Conservation (phyloP, 2,888 invertebrate species). For the Eupithecia centaureata region DNA sequence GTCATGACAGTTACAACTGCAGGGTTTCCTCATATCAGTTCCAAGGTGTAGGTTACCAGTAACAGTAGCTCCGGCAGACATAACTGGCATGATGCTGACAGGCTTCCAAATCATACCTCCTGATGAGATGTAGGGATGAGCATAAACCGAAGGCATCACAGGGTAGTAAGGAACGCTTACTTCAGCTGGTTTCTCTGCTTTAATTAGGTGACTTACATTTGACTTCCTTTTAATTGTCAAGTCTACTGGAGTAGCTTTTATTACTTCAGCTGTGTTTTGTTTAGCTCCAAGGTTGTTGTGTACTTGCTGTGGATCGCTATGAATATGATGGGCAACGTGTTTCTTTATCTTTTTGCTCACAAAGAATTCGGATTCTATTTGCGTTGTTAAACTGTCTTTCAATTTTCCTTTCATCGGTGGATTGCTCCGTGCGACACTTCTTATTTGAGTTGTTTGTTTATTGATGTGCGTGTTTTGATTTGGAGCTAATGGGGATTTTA, state of each 20-base stretch:
- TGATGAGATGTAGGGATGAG: constrained; percentile 52
- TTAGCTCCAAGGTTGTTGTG: constrained; percentile 10
- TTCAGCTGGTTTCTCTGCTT: constrained; percentile 19
- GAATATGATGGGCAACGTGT: neutral
- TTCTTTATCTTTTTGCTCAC: constrained; percentile 31
- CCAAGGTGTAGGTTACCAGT: constrained; percentile 33
- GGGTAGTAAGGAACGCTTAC: constrained; percentile 44
- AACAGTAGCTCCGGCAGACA: constrained; percentile 46
- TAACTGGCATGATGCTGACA: constrained; percentile 50
- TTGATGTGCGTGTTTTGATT: neutral
- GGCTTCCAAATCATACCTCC: constrained; percentile 65
- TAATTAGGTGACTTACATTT: neutral
- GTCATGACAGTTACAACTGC: constrained; percentile 62
- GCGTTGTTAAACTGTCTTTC: constrained; percentile 10
- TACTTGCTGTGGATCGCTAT: constrained; percentile 5
- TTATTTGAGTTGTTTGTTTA: constrained; percentile 2
- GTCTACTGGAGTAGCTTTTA: constrained; percentile 7
- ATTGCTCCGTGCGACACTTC: constrained; percentile 1
- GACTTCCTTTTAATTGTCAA: constrained; percentile 21
- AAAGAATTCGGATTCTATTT: constrained; percentile 22
- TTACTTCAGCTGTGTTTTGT: constrained; percentile 3
- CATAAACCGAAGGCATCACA: constrained; percentile 52
- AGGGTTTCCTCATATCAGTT: constrained; percentile 46
- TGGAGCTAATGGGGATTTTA: neutral
- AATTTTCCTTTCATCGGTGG: constrained; percentile 5